Evolutionary conservation across 2,113 vertebrate genomes (phyloP), one percentile per base, ranked within the genome.

Genomic region (Callocephalon fimbriatum): DNA sequence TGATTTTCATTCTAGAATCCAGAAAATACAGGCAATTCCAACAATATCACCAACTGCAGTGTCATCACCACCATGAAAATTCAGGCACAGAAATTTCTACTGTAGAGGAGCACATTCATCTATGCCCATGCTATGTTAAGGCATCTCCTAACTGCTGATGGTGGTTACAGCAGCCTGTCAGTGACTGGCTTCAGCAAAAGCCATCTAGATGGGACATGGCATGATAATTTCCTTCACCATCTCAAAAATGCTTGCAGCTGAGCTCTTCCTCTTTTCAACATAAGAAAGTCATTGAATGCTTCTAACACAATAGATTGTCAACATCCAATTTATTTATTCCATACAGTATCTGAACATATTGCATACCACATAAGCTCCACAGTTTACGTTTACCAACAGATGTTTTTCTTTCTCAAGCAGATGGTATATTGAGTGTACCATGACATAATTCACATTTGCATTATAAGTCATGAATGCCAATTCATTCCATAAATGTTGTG

Each of bases 391-490:
- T 95, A 92, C 83, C 75, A 97, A 63, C 97, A 97, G 97, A 96
- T 97, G 97, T 90, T 98, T 97, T 96, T 86, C 88, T 97, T 94
- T 86, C 74, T 95, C 59, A 27, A 94, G 53, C 97, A 98, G 97
- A 97, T 98, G 97, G 97, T 90, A 90, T 74, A 92, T 66, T 97
- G 95, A 97, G 75, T 91, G 74, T 86, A 88, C 91, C 7, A 4
- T 96, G 96, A 97, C 95, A 97, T 97, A 95, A 98, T 86, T 96
- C 96, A 97, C 95, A 94, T 97, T 94, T 97, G 88, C 77, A 70
- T 97, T 98, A 95, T 88, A 90, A 97, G 76, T 95, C 37, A 37
- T 82, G 93, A 97, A 97, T 91, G 83, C 31, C 96, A 96, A 95
- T 96, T 45, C 35, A 71, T 94, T 90, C 80, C 66, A 88, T 86